A percentile compares a stretch with the other conserved stretches of the same genome.
Evolutionary conservation across 2,888 invertebrate species (phyloP).

Genomic region (Nesidiocoris tenuis): DNA sequence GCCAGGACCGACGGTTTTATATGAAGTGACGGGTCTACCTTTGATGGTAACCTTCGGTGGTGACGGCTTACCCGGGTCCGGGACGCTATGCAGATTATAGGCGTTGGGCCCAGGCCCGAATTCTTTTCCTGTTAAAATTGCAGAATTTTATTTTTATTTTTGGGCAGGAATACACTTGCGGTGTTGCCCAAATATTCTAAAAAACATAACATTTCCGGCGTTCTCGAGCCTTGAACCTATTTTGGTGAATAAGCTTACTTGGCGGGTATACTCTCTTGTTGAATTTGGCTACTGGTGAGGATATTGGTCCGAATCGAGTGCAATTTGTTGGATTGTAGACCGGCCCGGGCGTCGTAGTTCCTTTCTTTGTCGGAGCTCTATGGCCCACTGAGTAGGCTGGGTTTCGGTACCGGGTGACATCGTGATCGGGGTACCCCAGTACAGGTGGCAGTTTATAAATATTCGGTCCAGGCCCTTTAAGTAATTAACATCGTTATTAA

Average conservation of each 20-base stretch:
- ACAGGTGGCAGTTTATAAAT: constrained; percentile 32
- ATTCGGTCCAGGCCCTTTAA: constrained; percentile 23
- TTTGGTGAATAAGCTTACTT: too few species aligned
- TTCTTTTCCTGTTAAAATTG: constrained; percentile 12
- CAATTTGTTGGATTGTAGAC: constrained; percentile 32
- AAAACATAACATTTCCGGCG: too few species aligned
- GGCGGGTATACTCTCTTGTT: background rate
- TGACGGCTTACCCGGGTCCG: background rate
- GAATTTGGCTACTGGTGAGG: constrained; percentile 1
- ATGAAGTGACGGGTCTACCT: background rate
- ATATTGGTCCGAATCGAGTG: constrained; percentile 29
- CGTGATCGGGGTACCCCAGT: constrained; percentile 23
- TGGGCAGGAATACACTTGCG: too few species aligned
- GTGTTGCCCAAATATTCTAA: too few species aligned
- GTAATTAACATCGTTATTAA: background rate
- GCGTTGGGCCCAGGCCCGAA: constrained; percentile 27
- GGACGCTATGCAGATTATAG: constrained; percentile 7
- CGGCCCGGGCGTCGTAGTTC: constrained; percentile 12
- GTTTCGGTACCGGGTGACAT: constrained; percentile 30
- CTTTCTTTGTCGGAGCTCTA: background rate
- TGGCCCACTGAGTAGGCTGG: constrained; percentile 20
- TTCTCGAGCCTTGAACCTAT: too few species aligned
- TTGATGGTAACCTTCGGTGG: constrained; percentile 14
- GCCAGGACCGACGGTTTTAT: constrained; percentile 13
- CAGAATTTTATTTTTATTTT: too few species aligned